Percentiles rank a stretch among this genome's conserved stretches.
These are phyloP conservation scores for Cryptomyrus ogoouensis DNA, from an alignment of 2,113 vertebrate genomes.

Conservation along the genomic window DNA sequence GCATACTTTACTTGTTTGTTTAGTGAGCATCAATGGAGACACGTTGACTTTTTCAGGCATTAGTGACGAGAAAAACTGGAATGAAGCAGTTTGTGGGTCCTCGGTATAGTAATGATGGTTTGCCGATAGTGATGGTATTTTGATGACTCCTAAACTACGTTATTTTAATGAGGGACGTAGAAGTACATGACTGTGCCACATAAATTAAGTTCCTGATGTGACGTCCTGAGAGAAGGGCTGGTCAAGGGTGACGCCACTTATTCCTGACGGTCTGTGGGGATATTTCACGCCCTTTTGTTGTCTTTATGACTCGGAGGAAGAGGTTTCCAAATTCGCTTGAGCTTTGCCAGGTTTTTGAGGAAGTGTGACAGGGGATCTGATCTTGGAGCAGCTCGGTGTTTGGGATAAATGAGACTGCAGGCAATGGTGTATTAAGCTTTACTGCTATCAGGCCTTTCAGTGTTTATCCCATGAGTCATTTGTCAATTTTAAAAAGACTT, in stretches of 20 bases:
- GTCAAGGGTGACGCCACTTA: background rate
- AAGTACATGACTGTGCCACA: background rate
- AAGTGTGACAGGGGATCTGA: background rate
- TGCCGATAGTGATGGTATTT: background rate
- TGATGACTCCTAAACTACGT: background rate
- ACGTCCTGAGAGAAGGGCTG: background rate
- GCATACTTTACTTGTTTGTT: background rate
- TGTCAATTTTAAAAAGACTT: background rate
- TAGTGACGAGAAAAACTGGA: background rate
- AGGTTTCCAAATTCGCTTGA: background rate
- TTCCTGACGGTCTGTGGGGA: background rate
- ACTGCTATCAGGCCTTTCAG: background rate
- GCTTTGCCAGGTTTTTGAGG: background rate
- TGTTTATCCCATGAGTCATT: slow-evolving; percentile 6
- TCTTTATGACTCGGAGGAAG: background rate
- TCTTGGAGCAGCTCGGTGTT: background rate
- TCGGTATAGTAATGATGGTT: background rate
- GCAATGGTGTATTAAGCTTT: background rate
- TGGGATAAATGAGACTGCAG: background rate
- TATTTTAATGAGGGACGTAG: background rate
- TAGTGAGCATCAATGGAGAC: background rate
- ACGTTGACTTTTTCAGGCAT: background rate
- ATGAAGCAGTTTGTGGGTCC: background rate
- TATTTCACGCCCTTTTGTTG: background rate
- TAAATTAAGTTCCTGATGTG: background rate